Conservation (phyloP, 2,888 invertebrate species). For the Malachius bipustulatus region DNA sequence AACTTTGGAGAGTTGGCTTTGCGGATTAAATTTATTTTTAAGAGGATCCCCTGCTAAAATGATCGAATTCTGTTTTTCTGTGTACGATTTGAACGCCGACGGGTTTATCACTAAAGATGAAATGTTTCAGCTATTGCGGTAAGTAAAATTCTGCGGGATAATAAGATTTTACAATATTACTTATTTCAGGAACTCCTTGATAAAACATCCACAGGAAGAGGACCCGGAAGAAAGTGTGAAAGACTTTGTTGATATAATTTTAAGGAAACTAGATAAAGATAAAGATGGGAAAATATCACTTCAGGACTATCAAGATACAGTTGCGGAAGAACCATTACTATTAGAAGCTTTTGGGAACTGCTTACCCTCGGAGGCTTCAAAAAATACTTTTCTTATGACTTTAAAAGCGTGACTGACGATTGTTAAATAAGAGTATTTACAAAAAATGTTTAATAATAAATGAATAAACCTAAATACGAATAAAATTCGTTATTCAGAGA, state of each 20-base stretch:
- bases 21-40: constrained; percentile 55
- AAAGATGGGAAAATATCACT: constrained; percentile 62
- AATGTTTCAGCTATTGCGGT: constrained; percentile 56
- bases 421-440: no score
- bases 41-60: constrained; percentile 53
- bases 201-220: constrained; percentile 59
- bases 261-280: constrained; percentile 63
- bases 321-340: constrained; percentile 53
- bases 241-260: constrained; percentile 60
- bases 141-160: constrained; percentile 8
- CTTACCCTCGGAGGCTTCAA: constrained; percentile 50
- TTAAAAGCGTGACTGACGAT: constrained; percentile 18
- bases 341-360: constrained; percentile 66
- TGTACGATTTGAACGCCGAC: constrained; percentile 59
- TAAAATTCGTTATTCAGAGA: no score
- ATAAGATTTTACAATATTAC: neutral
- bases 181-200: constrained; percentile 41
- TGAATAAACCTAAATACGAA: no score
- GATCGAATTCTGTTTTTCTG: constrained; percentile 54
- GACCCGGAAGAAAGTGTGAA: constrained; percentile 59
- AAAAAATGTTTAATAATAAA: no score
- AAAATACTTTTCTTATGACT: constrained; percentile 35
- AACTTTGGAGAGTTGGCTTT: constrained; percentile 50
- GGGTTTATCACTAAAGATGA: constrained; percentile 61
- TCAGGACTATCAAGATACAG: constrained; percentile 52